Evolutionary conservation across 2,797 vertebrate genomes (phyloP).

Genomic region (Acropternis orthonyx): DNA sequence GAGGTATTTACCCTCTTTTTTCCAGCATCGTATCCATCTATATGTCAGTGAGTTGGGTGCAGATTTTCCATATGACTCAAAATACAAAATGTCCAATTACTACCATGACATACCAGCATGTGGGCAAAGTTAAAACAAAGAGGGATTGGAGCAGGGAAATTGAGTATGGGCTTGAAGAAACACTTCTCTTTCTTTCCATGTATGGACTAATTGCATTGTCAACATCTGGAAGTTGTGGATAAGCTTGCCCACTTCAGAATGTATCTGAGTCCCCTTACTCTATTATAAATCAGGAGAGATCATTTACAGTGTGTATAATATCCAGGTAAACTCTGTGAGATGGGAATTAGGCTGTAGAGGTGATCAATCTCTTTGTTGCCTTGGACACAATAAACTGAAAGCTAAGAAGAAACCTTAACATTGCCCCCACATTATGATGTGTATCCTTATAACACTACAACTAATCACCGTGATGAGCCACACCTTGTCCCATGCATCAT

Average conservation of each 20-base stretch:
- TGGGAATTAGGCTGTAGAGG: not conserved
- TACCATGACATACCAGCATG: slow-evolving; percentile 36
- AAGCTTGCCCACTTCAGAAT: not conserved
- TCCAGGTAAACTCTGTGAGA: not conserved
- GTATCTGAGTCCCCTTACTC: not conserved
- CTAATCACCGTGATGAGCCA: not conserved
- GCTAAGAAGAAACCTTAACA: not conserved
- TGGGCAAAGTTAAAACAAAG: slow-evolving; percentile 61
- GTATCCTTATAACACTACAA: not conserved
- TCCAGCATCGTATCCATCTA: slow-evolving; percentile 23
- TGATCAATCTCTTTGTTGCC: not conserved
- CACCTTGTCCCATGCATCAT: not conserved
- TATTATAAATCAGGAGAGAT: not conserved
- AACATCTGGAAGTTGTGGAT: slow-evolving; percentile 32
- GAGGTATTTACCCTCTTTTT: slow-evolving; percentile 20
- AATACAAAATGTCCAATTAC: slow-evolving; percentile 59
- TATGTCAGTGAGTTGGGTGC: slow-evolving; percentile 37
- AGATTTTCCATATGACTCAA: slow-evolving; percentile 49
- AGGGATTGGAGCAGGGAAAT: slow-evolving; percentile 23
- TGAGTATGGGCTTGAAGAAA: slow-evolving; percentile 28
- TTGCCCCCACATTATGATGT: not conserved
- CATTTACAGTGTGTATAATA: not conserved
- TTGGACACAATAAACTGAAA: slow-evolving; percentile 6
- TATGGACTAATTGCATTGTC: not conserved
- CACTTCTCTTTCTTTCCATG: slow-evolving; percentile 20